Evolutionary conservation across 2,113 vertebrate species (phyloP).

Genomic region (Daphoenositta chrysoptera): DNA sequence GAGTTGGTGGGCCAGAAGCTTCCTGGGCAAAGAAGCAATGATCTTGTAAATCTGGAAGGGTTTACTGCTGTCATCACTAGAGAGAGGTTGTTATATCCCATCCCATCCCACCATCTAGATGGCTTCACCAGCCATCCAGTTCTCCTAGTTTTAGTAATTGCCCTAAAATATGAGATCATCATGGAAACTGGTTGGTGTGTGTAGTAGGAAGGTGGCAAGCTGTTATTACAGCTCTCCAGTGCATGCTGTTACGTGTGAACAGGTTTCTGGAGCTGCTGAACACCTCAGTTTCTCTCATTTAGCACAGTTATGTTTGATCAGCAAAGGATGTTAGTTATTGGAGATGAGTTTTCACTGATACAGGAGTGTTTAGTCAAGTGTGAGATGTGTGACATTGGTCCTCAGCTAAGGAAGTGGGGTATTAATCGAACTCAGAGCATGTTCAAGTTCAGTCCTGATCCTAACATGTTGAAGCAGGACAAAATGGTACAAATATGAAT

Average conservation of each 20-base stretch:
- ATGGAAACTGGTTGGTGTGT: not conserved
- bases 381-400: not conserved
- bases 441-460: not conserved
- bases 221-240: not conserved
- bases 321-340: not conserved
- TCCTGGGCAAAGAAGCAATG: not conserved
- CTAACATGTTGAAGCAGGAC: not conserved
- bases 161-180: not conserved
- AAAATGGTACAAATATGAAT: not conserved
- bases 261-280: not conserved
- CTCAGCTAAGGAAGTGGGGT: not conserved
- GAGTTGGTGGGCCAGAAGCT: not conserved
- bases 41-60: not conserved
- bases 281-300: not conserved
- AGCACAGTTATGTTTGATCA: not conserved
- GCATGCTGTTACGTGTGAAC: not conserved
- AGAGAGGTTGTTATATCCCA: not conserved
- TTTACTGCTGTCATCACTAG: not conserved
- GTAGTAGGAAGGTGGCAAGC: not conserved
- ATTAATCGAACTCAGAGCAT: not conserved
- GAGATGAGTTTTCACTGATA: not conserved
- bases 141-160: not conserved
- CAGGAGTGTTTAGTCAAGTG: not conserved
- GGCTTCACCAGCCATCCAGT: not conserved
- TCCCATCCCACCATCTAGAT: not conserved